These are phyloP conservation scores for Pandemis heparana DNA, from an alignment of 2,888 invertebrate species.

Conservation along the genomic window DNA sequence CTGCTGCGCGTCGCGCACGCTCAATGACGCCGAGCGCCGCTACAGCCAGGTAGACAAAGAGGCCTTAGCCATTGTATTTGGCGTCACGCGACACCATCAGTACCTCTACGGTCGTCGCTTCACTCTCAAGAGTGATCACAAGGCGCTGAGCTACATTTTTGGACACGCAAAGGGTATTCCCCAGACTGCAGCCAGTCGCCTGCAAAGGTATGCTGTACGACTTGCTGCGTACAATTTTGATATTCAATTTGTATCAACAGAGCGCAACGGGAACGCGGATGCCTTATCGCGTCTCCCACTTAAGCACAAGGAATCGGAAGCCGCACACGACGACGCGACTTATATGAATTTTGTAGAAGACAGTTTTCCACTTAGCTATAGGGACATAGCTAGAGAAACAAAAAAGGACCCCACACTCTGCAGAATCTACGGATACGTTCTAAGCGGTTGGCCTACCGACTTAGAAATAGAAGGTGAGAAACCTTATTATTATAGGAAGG, in stretches of 20 bases:
- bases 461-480: not conserved
- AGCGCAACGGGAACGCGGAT: conserved; percentile 25
- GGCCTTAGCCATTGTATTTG: conserved; percentile 29
- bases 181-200: conserved; percentile 18
- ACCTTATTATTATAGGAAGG: conserved; percentile 2
- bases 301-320: not conserved
- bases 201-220: conserved; percentile 21
- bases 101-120: conserved; percentile 30
- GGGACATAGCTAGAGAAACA: not conserved
- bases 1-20: conserved; percentile 11
- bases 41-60: conserved; percentile 30
- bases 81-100: conserved; percentile 24
- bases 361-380: conserved; percentile 24
- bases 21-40: conserved; percentile 3
- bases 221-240: conserved; percentile 29
- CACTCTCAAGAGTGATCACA: conserved; percentile 29
- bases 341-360: conserved; percentile 25
- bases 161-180: conserved; percentile 28
- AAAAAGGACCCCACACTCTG: not conserved
- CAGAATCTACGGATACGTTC: not conserved
- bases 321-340: conserved; percentile 8
- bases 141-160: conserved; percentile 26
- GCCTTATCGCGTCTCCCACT: conserved; percentile 22
- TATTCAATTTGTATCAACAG: conserved; percentile 22
- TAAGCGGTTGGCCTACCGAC: conserved; percentile 18